A percentile compares a stretch with the other conserved stretches of the same genome.
Conservation (phyloP, 2,113 vertebrate genomes). For the Thalassarche chlororhynchos region DNA sequence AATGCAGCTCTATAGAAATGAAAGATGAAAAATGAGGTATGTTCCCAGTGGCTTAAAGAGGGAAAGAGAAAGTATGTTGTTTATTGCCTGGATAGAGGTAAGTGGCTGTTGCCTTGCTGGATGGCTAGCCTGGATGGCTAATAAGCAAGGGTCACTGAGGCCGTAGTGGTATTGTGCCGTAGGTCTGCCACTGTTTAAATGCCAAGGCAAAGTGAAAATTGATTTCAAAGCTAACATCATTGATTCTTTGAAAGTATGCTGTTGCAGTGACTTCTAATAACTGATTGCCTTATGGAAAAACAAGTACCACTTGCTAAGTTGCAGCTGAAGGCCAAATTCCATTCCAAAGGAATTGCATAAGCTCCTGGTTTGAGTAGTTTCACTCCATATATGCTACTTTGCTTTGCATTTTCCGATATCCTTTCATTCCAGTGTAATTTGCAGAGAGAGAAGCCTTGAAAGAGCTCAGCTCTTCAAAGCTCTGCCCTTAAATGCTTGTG, state of each 20-base stretch:
- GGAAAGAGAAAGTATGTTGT: background rate
- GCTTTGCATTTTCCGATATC: background rate
- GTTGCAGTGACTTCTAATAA: conserved; percentile 9
- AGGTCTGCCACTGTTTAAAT: background rate
- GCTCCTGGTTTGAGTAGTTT: conserved; percentile 29
- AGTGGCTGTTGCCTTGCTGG: background rate
- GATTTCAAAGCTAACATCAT: background rate
- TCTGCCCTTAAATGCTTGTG: background rate
- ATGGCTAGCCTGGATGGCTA: background rate
- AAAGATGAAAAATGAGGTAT: background rate
- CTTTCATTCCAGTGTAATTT: background rate
- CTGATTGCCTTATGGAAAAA: background rate
- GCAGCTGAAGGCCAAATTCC: conserved; percentile 38
- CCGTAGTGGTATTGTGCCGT: background rate
- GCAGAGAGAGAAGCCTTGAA: background rate
- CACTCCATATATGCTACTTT: background rate
- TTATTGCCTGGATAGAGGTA: background rate
- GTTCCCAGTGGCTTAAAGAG: background rate
- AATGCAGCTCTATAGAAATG: background rate
- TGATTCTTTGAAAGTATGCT: conserved; percentile 15
- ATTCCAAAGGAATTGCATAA: conserved; percentile 47
- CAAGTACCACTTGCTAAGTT: background rate
- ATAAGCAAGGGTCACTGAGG: background rate
- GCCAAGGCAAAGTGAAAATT: background rate
- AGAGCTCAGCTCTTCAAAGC: background rate